Evolutionary conservation across 2,113 vertebrate species (phyloP).

Genomic region (Oxygymnocypris stewartii): DNA sequence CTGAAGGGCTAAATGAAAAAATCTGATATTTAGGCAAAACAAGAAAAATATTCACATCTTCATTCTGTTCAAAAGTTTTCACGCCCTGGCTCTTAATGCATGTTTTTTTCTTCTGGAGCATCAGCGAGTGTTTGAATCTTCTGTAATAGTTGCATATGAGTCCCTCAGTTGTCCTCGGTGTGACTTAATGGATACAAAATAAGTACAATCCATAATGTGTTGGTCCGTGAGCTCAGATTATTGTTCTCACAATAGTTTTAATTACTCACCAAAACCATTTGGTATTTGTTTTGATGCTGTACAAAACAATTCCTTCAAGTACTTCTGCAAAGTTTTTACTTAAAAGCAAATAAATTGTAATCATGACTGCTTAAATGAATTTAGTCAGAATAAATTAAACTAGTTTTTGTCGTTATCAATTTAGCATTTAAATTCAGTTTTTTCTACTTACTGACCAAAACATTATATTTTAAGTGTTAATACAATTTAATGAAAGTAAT

Average conservation of each 20-base stretch:
- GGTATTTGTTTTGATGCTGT: background rate
- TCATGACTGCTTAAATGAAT: background rate
- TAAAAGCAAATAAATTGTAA: no score
- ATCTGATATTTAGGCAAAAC: no score
- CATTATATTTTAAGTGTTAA: background rate
- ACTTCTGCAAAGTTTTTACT: no score
- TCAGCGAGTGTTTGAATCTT: no score
- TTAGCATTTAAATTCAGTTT: background rate
- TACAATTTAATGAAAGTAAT: background rate
- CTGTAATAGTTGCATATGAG: no score
- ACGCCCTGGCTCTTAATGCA: no score
- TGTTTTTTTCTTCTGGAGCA: no score
- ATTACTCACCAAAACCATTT: background rate
- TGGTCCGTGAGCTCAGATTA: background rate
- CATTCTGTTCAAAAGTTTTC: no score
- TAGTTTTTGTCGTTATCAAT: background rate
- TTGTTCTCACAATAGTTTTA: background rate
- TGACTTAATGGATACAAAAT: no score
- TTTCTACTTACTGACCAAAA: background rate
- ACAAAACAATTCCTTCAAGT: background rate
- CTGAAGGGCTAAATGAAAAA: no score
- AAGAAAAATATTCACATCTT: no score
- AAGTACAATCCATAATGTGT: background rate
- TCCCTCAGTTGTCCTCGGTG: no score
- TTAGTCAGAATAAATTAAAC: background rate